Evolutionary conservation across 2,113 vertebrate genomes (phyloP).

Genomic region (Suncus etruscus): DNA sequence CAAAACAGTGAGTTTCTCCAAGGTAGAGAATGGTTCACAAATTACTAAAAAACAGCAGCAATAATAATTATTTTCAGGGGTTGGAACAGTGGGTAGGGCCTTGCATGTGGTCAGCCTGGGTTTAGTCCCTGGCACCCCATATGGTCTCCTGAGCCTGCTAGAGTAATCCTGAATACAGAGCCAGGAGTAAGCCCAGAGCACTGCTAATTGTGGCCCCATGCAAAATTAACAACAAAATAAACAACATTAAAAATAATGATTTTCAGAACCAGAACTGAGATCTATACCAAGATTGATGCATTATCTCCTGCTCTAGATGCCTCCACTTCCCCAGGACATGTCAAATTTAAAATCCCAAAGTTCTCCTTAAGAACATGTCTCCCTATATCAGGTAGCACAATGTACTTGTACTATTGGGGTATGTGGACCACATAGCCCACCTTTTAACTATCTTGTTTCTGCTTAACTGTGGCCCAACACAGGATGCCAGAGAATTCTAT

Average conservation of each 20-base stretch:
- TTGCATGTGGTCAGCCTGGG: no score
- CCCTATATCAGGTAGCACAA: background rate
- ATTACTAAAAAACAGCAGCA: background rate
- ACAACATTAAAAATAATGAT: background rate
- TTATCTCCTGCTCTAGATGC: background rate
- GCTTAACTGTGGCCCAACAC: background rate
- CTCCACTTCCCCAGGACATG: background rate
- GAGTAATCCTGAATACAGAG: no score
- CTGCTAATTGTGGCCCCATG: no score
- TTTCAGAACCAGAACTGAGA: background rate
- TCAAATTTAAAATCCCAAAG: background rate
- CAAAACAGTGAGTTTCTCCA: constrained; percentile 35
- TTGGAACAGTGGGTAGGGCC: no score
- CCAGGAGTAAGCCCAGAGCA: no score
- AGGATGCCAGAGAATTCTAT: background rate
- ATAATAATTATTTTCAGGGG: no score
- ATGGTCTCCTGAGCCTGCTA: no score
- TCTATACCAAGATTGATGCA: background rate
- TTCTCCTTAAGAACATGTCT: background rate
- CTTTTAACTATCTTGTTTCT: background rate
- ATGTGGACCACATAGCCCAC: rapidly evolving
- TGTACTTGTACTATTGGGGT: background rate
- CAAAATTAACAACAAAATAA: background rate
- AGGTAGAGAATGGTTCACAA: constrained; percentile 24
- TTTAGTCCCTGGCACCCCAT: no score